phyloP scores from a whole-genome alignment of 1,140 invertebrate genomes.

The Anagrus nilaparvatae region DNA sequence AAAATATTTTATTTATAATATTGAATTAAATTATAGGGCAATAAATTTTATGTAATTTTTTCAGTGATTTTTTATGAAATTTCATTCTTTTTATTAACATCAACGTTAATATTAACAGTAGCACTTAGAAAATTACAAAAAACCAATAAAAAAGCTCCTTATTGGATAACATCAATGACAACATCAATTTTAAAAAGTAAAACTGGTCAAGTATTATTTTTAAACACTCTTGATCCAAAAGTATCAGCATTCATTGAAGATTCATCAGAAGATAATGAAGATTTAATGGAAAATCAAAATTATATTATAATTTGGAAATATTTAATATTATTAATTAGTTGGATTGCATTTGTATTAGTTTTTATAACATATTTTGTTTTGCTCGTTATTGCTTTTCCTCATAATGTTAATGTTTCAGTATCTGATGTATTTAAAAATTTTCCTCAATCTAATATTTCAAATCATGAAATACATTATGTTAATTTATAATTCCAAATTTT shows the following conservation, averaged over 20 bases:
- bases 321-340: constrained; percentile 21
- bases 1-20: constrained; percentile 4
- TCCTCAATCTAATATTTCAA: too few species aligned
- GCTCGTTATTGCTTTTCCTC: constrained; percentile 19
- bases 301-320: constrained; percentile 19
- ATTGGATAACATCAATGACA: too few species aligned
- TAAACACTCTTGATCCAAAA: constrained; percentile 29
- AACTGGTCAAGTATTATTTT: constrained; percentile 26
- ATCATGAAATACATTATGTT: too few species aligned
- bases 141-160: too few species aligned
- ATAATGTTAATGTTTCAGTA: too few species aligned
- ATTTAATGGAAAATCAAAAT: constrained; percentile 10
- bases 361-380: constrained; percentile 22
- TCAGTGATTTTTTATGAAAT: constrained; percentile 36
- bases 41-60: constrained; percentile 13
- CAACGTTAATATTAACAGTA: constrained; percentile 32
- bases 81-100: constrained; percentile 29
- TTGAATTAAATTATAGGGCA: not conserved
- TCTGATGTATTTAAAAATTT: too few species aligned
- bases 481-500: too few species aligned
- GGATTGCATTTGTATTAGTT: constrained; percentile 22
- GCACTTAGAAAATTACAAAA: constrained; percentile 20
- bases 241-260: constrained; percentile 23
- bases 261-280: constrained; percentile 24
- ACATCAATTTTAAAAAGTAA: constrained; percentile 14